Conservation (phyloP, 2,797 vertebrate species). For the Todus mexicanus region DNA sequence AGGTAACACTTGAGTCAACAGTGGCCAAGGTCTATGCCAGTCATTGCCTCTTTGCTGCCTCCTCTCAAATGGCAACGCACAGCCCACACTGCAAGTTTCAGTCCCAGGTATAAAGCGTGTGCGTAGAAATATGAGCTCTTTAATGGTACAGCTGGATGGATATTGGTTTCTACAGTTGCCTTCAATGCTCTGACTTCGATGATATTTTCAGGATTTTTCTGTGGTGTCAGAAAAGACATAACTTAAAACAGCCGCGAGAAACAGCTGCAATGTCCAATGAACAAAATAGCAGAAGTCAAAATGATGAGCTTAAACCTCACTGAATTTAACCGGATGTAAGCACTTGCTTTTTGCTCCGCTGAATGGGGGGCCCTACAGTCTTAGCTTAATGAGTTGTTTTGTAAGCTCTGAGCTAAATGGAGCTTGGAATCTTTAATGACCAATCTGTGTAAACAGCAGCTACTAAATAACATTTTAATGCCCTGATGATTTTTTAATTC, state of each 20-base stretch:
- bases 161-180: neutral
- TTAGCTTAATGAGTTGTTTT: conserved; percentile 26
- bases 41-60: neutral
- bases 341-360: neutral
- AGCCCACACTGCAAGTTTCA: neutral
- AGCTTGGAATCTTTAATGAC: conserved; percentile 56
- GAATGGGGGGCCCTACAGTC: neutral
- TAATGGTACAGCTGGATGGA: neutral
- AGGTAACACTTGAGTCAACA: conserved; percentile 21
- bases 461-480: conserved; percentile 50
- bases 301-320: neutral
- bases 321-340: neutral
- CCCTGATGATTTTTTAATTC: conserved; percentile 58
- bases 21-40: neutral
- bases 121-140: neutral
- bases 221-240: neutral
- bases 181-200: neutral
- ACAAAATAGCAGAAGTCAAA: conserved; percentile 5
- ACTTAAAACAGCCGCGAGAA: neutral
- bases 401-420: conserved; percentile 40
- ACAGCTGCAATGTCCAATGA: neutral
- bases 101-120: neutral
- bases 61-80: neutral
- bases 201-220: neutral
- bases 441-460: conserved; percentile 52